phyloP scores from a whole-genome alignment of 2,888 invertebrate species.

The Mamestra brassicae region DNA sequence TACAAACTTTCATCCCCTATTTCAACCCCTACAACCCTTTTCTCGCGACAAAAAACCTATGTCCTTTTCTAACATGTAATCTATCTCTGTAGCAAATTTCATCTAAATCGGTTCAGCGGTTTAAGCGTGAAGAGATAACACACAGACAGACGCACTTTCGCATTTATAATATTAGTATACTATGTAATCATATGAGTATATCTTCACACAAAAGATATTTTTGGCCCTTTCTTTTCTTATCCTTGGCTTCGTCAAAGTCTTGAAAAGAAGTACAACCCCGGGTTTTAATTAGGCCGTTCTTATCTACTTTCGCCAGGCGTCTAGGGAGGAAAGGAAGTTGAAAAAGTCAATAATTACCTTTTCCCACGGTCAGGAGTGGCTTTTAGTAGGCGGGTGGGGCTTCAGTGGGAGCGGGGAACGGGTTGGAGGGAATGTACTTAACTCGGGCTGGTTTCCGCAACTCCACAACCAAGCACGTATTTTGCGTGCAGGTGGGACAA shows the following conservation, averaged over 20 bases:
- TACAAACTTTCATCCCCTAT: too few species aligned
- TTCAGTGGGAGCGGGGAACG: constrained; percentile 42
- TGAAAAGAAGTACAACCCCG: constrained; percentile 71
- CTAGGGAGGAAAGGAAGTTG: constrained; percentile 74
- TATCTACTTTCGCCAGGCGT: constrained; percentile 85
- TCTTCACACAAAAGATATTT: constrained; percentile 11
- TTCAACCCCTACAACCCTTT: too few species aligned
- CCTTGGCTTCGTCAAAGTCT: constrained; percentile 59
- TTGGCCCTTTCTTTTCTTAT: constrained; percentile 24
- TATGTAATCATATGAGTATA: not conserved
- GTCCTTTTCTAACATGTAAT: too few species aligned
- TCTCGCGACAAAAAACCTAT: too few species aligned
- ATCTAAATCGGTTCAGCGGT: too few species aligned
- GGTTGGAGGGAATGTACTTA: not conserved
- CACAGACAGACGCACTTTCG: too few species aligned
- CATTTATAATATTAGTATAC: too few species aligned
- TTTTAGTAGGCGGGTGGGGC: constrained; percentile 72
- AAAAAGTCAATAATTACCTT: constrained; percentile 89
- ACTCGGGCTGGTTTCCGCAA: too few species aligned
- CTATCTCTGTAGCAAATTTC: too few species aligned
- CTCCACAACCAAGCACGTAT: too few species aligned
- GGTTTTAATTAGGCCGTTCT: constrained; percentile 85
- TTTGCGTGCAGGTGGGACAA: too few species aligned
- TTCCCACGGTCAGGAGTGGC: constrained; percentile 83
- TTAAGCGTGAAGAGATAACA: too few species aligned